Percentiles rank a stretch among this genome's conserved stretches.
Evolutionary conservation across 2,797 vertebrate species (phyloP).

Genomic region (Eurystomus glaucurus): DNA sequence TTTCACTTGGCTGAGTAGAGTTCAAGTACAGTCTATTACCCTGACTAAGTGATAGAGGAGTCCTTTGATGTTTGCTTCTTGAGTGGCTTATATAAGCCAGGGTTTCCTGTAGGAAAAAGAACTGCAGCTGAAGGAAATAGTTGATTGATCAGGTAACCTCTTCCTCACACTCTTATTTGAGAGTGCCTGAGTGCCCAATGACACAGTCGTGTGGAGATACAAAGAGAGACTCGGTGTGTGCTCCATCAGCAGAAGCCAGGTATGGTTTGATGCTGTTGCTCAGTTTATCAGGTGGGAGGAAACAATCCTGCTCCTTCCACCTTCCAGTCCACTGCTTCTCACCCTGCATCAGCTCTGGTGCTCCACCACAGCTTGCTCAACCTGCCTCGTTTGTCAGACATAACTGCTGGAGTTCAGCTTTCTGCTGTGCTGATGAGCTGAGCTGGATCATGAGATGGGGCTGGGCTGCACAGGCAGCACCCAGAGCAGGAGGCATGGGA

Average conservation of each 20-base stretch:
- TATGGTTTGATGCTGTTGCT: neutral
- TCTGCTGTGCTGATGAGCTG: neutral
- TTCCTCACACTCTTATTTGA: conserved; percentile 49
- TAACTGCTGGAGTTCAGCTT: neutral
- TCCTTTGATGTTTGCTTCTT: conserved; percentile 81
- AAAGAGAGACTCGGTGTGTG: neutral
- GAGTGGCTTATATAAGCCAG: conserved; percentile 74
- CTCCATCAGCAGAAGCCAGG: neutral
- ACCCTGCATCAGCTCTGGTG: neutral
- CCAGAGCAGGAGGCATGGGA: neutral
- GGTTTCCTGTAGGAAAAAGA: conserved; percentile 60
- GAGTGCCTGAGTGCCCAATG: conserved; percentile 52
- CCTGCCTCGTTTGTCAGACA: neutral
- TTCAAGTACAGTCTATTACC: conserved; percentile 80
- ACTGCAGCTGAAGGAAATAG: conserved; percentile 67
- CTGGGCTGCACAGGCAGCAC: neutral
- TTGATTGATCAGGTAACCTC: conserved; percentile 64
- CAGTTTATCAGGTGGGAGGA: neutral
- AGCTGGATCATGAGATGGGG: neutral
- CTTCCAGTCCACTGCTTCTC: neutral
- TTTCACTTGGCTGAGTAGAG: conserved; percentile 79
- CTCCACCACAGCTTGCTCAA: neutral
- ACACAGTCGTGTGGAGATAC: conserved; percentile 30
- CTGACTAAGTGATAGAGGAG: conserved; percentile 80
- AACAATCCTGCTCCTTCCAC: neutral